Evolutionary conservation across 2,797 vertebrate species (phyloP).

Genomic region (Triplophysa yarkandensis): DNA sequence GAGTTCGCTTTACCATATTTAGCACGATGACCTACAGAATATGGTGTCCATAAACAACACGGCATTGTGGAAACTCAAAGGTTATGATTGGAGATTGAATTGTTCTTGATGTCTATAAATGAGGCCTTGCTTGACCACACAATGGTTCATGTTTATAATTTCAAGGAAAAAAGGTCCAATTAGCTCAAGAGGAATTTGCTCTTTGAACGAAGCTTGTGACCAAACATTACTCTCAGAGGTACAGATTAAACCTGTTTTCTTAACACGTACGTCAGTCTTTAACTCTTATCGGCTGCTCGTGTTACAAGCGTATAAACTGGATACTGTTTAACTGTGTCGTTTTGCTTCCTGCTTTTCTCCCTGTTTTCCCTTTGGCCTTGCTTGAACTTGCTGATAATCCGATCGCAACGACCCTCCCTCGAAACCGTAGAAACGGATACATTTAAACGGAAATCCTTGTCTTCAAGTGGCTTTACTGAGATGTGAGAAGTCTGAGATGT

Average conservation of each 20-base stretch:
- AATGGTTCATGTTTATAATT: not conserved
- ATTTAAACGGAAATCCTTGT: not conserved
- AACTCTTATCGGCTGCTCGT: constrained; percentile 5
- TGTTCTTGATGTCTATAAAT: no score
- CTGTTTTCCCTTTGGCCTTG: constrained; percentile 22
- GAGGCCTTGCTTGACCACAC: not conserved
- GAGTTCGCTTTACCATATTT: constrained; percentile 19
- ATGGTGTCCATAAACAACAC: not conserved
- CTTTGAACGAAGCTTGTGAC: not conserved
- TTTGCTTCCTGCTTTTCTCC: constrained; percentile 6
- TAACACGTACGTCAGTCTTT: not conserved
- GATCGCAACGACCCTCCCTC: constrained; percentile 10
- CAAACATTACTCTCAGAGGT: not conserved
- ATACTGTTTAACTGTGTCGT: not conserved
- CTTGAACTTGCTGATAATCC: constrained; percentile 14
- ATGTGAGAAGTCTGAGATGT: constrained; percentile 24
- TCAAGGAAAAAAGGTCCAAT: not conserved
- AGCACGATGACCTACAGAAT: constrained; percentile 17
- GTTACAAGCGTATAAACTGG: constrained; percentile 5
- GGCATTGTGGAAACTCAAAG: constrained; percentile 6
- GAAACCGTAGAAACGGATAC: not conserved
- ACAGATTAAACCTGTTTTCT: constrained; percentile 13
- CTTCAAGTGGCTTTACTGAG: constrained; percentile 4
- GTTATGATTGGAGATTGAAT: no score
- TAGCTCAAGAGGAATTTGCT: not conserved